Evolutionary conservation across 2,797 vertebrate species (phyloP).

Genomic region (Argentina silus): DNA sequence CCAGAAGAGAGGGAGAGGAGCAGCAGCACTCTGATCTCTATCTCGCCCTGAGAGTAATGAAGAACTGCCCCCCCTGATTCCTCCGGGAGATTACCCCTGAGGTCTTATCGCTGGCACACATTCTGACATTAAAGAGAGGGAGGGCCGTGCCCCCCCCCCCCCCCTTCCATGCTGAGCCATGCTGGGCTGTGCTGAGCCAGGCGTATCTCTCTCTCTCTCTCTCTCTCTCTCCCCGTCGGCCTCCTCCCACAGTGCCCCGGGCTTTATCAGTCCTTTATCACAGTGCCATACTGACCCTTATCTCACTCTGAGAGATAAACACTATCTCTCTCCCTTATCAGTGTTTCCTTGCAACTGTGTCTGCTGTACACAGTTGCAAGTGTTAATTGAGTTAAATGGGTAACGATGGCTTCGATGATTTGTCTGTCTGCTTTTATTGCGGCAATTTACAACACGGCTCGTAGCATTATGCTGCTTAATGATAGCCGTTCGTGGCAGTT

Average conservation of each 20-base stretch:
- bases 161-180: constrained; percentile 40
- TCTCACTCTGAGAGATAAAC: constrained; percentile 36
- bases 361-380: too few relatives aligned
- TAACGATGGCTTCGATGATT: constrained; percentile 76
- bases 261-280: constrained; percentile 48
- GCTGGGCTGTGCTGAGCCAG: constrained; percentile 15
- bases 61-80: constrained; percentile 64
- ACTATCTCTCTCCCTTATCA: constrained; percentile 29
- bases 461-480: constrained; percentile 75
- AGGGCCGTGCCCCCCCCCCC: constrained; percentile 36
- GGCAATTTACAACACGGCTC: constrained; percentile 72
- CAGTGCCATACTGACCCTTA: constrained; percentile 40
- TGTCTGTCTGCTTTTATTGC: constrained; percentile 75
- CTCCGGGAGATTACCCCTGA: constrained; percentile 64
- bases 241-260: constrained; percentile 13
- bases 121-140: constrained; percentile 67
- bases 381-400: constrained; percentile 77
- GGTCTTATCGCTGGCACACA: constrained; percentile 71
- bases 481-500: constrained; percentile 68
- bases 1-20: constrained; percentile 50
- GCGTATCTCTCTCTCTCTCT: background rate
- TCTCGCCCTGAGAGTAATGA: constrained; percentile 73
- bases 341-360: background rate
- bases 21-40: constrained; percentile 67
- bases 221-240: constrained; percentile 5